Conservation (phyloP, 1,140 invertebrate genomes). For the Drosophila auraria region DNA sequence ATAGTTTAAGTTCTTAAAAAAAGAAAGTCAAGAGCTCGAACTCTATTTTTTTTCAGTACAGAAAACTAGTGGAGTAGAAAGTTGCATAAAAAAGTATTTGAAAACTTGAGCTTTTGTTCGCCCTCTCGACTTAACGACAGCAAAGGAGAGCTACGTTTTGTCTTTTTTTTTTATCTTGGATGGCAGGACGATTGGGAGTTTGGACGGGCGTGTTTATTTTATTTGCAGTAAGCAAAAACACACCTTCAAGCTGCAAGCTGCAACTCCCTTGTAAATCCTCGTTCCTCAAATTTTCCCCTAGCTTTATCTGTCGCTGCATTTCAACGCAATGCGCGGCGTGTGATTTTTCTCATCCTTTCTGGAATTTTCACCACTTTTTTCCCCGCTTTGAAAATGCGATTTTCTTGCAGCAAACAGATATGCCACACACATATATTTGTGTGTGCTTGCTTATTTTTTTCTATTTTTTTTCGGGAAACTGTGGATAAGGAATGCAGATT, state of each 20-base stretch:
- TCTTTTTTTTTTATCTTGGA: not conserved
- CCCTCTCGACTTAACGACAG: slow-evolving; percentile 65
- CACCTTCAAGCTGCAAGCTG: not conserved
- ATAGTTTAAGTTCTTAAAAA: not conserved
- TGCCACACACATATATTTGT: slow-evolving; percentile 45
- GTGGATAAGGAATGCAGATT: slow-evolving; percentile 28
- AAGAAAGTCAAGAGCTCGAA: not conserved
- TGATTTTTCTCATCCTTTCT: slow-evolving; percentile 26
- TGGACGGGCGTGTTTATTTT: slow-evolving; percentile 62
- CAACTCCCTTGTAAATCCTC: not conserved
- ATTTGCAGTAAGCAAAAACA: slow-evolving; percentile 58
- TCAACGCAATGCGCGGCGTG: slow-evolving; percentile 43
- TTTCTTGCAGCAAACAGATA: slow-evolving; percentile 59
- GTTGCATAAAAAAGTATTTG: slow-evolving; percentile 52
- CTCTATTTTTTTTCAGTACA: not conserved
- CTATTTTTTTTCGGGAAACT: slow-evolving; percentile 11
- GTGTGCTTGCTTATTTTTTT: not conserved
- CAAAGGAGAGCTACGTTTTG: slow-evolving; percentile 3
- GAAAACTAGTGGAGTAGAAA: slow-evolving; percentile 4
- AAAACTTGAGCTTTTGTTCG: slow-evolving; percentile 75
- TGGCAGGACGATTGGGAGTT: slow-evolving; percentile 6
- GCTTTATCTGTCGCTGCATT: slow-evolving; percentile 58
- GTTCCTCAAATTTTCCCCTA: slow-evolving; percentile 17
- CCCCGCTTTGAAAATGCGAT: slow-evolving; percentile 64
- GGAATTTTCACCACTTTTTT: slow-evolving; percentile 18